These are phyloP conservation scores for Aplodontia rufa DNA, from an alignment of 2,113 vertebrate genomes.

Conservation along the genomic window DNA sequence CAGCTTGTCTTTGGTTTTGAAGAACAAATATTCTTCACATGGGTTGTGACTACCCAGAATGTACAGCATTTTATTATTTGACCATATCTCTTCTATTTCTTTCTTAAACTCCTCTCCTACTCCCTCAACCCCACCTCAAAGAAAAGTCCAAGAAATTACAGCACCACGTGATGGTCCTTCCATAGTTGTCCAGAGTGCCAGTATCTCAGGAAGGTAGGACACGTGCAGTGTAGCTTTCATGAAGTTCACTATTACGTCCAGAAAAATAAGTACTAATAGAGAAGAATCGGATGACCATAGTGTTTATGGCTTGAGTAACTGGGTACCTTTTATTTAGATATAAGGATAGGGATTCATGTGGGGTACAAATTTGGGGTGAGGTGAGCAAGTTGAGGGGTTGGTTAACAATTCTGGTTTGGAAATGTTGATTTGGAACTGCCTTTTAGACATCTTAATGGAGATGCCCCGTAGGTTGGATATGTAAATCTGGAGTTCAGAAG, in stretches of 20 bases:
- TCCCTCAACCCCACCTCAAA: not conserved
- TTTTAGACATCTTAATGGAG: not conserved
- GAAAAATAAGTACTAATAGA: conserved; percentile 8
- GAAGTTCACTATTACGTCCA: not conserved
- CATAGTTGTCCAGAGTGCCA: conserved; percentile 35
- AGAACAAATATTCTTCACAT: not conserved
- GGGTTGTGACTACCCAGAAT: conserved; percentile 39
- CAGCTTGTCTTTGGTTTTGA: conserved; percentile 9
- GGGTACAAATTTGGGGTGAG: not conserved
- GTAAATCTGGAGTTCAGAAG: not conserved
- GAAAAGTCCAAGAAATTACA: conserved; percentile 54
- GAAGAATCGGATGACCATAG: not conserved
- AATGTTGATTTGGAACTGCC: not conserved
- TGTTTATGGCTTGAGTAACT: not conserved
- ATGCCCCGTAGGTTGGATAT: not conserved
- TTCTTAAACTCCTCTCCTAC: not conserved
- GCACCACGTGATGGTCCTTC: not conserved
- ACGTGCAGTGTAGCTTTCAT: conserved; percentile 54
- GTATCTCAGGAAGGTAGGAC: conserved; percentile 63
- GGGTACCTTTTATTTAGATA: not conserved
- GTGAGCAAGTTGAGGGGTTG: not conserved
- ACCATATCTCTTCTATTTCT: not conserved
- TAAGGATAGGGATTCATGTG: not conserved
- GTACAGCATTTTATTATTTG: conserved; percentile 54
- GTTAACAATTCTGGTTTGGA: conserved; percentile 1